Evolutionary conservation across 2,113 vertebrate species (phyloP).

Genomic region (Nettapus auritus): DNA sequence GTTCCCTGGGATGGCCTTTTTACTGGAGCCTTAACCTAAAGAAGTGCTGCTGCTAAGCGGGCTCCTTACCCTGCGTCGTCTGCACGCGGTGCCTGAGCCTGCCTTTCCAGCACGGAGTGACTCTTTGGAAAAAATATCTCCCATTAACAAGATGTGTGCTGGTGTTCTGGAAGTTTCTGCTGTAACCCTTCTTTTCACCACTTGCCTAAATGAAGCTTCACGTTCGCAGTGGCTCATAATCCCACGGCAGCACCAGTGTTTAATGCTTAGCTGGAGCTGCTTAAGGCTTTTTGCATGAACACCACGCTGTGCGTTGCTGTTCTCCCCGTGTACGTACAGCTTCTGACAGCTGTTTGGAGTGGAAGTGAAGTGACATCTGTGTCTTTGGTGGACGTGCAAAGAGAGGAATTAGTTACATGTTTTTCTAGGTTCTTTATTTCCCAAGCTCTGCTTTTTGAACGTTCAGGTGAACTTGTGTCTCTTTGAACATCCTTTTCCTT

Average conservation of each 20-base stretch:
- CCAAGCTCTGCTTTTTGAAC: background rate
- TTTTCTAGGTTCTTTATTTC: conserved; percentile 7
- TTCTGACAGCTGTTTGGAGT: background rate
- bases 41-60: background rate
- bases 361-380: background rate
- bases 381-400: background rate
- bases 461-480: accelerated
- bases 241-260: accelerated
- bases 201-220: background rate
- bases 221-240: background rate
- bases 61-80: background rate
- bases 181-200: background rate
- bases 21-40: background rate
- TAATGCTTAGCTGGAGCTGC: background rate
- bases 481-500: background rate
- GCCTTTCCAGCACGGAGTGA: background rate
- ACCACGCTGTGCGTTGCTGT: background rate
- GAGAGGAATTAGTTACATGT: background rate
- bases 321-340: background rate
- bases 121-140: background rate
- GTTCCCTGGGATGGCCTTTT: background rate
- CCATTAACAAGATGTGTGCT: background rate
- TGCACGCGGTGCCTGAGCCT: background rate
- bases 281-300: background rate
- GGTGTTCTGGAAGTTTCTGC: background rate